Base-by-base conservation (phyloP, 2,888 invertebrate genomes). In the Oscheius sp. region DNA sequence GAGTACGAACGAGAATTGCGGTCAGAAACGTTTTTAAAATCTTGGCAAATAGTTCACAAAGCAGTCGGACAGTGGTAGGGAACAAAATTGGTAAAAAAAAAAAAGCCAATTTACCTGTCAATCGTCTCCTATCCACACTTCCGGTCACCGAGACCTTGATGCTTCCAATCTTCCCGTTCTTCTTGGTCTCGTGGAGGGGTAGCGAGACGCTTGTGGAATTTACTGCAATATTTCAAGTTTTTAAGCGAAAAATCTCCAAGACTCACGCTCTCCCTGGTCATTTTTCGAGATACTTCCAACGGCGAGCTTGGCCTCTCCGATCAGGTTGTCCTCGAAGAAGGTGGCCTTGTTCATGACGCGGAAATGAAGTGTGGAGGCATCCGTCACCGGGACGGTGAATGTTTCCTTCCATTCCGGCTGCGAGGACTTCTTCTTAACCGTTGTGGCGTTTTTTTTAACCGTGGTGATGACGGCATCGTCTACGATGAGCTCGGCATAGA, bases 371-470 rank as follows among this genome's bases (percentile, higher is more conserved):
- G 79, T 74, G 1, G 87, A 84, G 1, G 78, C 66, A 7, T 88
- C 88, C n/a, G 75, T 79, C 29, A 87, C 85, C 42, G 62, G 75
- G 7, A 85, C n/a, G 29, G 78, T 74, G 70, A 88, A 72, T 11
- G 77, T 62, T 62, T 89, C 89, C 21, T 88, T 87, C 88, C 89
- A 89, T 73, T 87, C 83, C 0, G 89, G 88, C 33, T 80, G 53
- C 51, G 63, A 76, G 11, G 85, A 86, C 77, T 86, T 86, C 81
- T 89, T 89, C 76, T 88, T 87, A 1, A 84, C 78, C 7, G 78
- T 70, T 35, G 89, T 88, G 65, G 80, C 82, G 71, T 84, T 85
- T 4, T 80, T 70, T 35, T 80, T 74, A 4, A 35, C 55, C 4
- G 11, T 10, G 9, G 68, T 13, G 37, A 76, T 77, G 13, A 78